A percentile compares a stretch with the other conserved stretches of the same genome.
These are phyloP conservation scores for Melangyna quadrimaculata DNA, from an alignment of 2,888 invertebrate species.

Conservation along the genomic window DNA sequence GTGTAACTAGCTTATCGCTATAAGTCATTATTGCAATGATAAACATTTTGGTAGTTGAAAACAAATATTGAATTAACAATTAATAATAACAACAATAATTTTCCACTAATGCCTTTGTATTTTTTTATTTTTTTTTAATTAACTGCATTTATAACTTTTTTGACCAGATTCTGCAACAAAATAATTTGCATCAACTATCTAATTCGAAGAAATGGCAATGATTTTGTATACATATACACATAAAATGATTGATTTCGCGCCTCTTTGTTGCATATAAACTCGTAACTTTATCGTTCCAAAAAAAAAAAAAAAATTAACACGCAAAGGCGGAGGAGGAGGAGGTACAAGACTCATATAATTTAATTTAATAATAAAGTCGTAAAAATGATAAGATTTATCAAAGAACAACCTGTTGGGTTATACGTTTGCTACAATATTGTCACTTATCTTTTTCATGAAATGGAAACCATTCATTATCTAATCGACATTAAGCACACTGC, in stretches of 20 bases:
- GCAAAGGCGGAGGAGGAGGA: not conserved
- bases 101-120: slow-evolving; percentile 9
- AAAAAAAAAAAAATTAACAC: not conserved
- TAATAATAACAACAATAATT: slow-evolving; percentile 30
- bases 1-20: not conserved
- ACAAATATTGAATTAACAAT: slow-evolving; percentile 41
- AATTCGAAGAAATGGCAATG: not conserved
- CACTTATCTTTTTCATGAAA: slow-evolving; percentile 1
- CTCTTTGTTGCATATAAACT: not conserved
- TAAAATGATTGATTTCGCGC: not conserved
- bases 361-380: not conserved
- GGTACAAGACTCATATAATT: not conserved
- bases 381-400: slow-evolving; percentile 38
- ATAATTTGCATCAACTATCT: not conserved
- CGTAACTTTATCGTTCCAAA: not conserved
- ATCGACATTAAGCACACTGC: slow-evolving; percentile 36
- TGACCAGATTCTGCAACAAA: not conserved
- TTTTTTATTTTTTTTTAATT: not conserved
- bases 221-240: not conserved
- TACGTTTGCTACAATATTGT: not conserved
- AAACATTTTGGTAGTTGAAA: slow-evolving; percentile 17
- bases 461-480: slow-evolving; percentile 42
- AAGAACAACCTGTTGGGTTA: slow-evolving; percentile 4
- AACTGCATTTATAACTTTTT: not conserved
- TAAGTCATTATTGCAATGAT: slow-evolving; percentile 12